Percentiles rank a stretch among this genome's conserved stretches.
Evolutionary conservation across 2,888 invertebrate species (phyloP).

Genomic region (Drosophila bunnanda): DNA sequence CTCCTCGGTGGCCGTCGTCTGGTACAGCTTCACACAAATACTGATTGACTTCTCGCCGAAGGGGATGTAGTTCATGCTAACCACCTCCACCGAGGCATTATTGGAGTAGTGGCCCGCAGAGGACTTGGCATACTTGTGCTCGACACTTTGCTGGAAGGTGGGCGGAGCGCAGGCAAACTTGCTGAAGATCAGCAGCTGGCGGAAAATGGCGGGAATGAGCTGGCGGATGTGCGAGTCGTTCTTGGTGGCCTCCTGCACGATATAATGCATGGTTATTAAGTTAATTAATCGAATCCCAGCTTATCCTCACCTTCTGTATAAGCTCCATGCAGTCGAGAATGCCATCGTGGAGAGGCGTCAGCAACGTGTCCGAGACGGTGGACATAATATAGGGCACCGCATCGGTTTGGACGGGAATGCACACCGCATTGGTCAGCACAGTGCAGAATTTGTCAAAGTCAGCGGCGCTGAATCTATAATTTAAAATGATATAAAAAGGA

Average conservation of each 20-base stretch:
- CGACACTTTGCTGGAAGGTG: constrained; percentile 81
- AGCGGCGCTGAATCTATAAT: constrained; percentile 81
- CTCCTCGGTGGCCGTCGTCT: constrained; percentile 89
- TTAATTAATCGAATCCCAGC: not conserved
- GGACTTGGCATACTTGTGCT: constrained; percentile 86
- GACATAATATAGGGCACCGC: constrained; percentile 92
- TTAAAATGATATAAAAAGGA: not conserved
- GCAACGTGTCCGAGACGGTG: constrained; percentile 91
- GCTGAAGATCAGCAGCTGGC: constrained; percentile 88
- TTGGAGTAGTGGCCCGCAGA: constrained; percentile 80
- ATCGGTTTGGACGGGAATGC: constrained; percentile 92
- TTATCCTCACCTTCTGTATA: constrained; percentile 89
- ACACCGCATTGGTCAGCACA: constrained; percentile 91
- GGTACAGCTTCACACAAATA: constrained; percentile 90
- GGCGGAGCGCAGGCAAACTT: constrained; percentile 90
- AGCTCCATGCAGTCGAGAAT: constrained; percentile 94
- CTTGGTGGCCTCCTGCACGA: constrained; percentile 86
- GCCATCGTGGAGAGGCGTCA: constrained; percentile 93
- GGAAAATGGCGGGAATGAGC: constrained; percentile 89
- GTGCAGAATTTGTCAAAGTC: constrained; percentile 93
- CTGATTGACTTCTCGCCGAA: constrained; percentile 93
- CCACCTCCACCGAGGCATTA: constrained; percentile 88
- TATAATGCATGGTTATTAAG: not conserved
- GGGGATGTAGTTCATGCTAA: constrained; percentile 93
- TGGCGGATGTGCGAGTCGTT: constrained; percentile 87